phyloP scores from a whole-genome alignment of 1,140 invertebrate species.

The Aphelinus certus region DNA sequence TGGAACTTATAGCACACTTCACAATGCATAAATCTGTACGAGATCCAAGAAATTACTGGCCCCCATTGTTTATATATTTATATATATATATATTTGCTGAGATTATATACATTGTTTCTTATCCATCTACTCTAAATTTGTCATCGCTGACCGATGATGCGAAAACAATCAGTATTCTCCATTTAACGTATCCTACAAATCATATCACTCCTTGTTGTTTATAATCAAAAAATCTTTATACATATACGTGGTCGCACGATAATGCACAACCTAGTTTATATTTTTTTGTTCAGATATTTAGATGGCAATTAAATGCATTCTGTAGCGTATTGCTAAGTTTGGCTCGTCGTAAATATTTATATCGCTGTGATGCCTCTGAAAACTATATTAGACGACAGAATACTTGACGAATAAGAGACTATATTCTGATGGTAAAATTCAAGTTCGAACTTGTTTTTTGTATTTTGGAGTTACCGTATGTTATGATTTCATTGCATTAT shows the following conservation, averaged over 20 bases:
- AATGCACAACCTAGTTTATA: too few species aligned
- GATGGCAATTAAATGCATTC: too few species aligned
- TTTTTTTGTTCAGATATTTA: too few species aligned
- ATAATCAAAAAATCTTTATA: conserved; percentile 13
- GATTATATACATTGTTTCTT: conserved; percentile 40
- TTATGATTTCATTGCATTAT: background rate
- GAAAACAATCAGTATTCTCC: conserved; percentile 15
- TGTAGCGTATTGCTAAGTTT: conserved; percentile 10
- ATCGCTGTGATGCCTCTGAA: background rate
- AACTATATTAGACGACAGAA: background rate
- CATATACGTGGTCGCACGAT: background rate
- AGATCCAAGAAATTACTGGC: conserved; percentile 68
- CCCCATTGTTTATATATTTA: conserved; percentile 55
- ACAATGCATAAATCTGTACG: conserved; percentile 61
- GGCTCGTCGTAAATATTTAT: background rate
- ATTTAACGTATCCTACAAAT: background rate
- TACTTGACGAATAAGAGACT: background rate
- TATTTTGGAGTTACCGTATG: too few species aligned
- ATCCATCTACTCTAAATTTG: conserved; percentile 21
- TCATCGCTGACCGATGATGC: conserved; percentile 15
- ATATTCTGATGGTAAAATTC: background rate
- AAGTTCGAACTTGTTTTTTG: background rate
- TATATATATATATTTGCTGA: conserved; percentile 15
- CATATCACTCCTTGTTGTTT: conserved; percentile 9
- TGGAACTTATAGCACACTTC: conserved; percentile 52